Conservation (phyloP, 2,888 invertebrate genomes). For the Philhelius pedissequus region DNA sequence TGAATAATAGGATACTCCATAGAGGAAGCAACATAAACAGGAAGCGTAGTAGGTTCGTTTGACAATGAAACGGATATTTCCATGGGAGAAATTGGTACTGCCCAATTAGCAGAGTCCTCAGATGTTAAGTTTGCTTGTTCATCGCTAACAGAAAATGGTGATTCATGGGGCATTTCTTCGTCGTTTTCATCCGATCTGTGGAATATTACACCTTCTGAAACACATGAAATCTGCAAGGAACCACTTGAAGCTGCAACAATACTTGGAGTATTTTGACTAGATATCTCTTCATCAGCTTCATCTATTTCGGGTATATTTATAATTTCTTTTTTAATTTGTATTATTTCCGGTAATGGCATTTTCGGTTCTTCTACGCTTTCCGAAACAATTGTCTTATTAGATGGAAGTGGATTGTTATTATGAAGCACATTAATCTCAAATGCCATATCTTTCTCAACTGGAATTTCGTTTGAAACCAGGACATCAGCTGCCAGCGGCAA, state of each 20-base stretch:
- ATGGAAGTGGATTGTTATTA: neutral
- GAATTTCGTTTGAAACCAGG: neutral
- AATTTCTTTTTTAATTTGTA: slow-evolving; percentile 74
- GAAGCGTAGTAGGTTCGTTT: neutral
- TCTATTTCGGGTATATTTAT: slow-evolving; percentile 59
- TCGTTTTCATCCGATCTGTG: slow-evolving; percentile 28
- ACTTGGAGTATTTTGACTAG: slow-evolving; percentile 32
- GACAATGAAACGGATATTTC: neutral
- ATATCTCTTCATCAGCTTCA: slow-evolving; percentile 20
- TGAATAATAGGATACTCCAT: neutral
- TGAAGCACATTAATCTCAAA: neutral
- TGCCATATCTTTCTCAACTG: neutral
- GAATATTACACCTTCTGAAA: slow-evolving; percentile 72
- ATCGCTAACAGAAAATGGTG: neutral
- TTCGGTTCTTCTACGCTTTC: slow-evolving; percentile 6
- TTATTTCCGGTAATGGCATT: slow-evolving; percentile 54
- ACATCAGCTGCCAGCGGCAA: neutral
- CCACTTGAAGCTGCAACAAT: slow-evolving; percentile 58
- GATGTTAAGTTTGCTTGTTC: neutral
- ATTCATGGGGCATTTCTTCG: neutral
- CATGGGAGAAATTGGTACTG: neutral
- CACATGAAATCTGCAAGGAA: slow-evolving; percentile 71
- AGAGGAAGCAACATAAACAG: neutral
- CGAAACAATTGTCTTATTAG: neutral
- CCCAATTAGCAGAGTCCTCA: neutral